Evolutionary conservation across 2,888 invertebrate species (phyloP).

Genomic region (Pristionchus mayeri): DNA sequence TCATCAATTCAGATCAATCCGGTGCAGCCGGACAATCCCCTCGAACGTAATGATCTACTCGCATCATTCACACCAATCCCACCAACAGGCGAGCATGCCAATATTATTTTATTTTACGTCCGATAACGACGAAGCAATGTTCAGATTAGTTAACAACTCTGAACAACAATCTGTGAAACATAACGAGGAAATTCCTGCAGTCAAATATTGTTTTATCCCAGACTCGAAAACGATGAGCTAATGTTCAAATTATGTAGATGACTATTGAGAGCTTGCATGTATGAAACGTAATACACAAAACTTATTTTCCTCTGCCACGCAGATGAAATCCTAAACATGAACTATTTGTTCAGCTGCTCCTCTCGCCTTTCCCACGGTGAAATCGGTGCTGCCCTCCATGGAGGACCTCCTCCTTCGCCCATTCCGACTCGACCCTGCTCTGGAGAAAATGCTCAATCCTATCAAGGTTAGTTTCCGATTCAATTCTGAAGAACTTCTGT

Average conservation of each 20-base stretch:
- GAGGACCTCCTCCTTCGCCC: background rate
- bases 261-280: too few relatives aligned
- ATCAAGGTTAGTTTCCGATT: constrained; percentile 5
- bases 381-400: constrained; percentile 26
- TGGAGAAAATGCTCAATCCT: constrained; percentile 30
- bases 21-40: background rate
- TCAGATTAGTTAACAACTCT: too few relatives aligned
- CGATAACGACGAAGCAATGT: too few relatives aligned
- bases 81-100: background rate
- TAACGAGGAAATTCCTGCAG: too few relatives aligned
- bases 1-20: background rate
- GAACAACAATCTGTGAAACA: background rate
- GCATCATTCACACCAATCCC: constrained; percentile 41
- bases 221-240: too few relatives aligned
- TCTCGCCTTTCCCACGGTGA: constrained; percentile 43
- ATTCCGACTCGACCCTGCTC: background rate
- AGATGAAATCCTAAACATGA: too few relatives aligned
- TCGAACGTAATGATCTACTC: constrained; percentile 25
- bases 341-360: constrained; percentile 34
- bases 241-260: too few relatives aligned
- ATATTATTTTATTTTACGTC: too few relatives aligned
- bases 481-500: background rate
- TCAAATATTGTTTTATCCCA: too few relatives aligned
- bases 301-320: too few relatives aligned
- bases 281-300: too few relatives aligned